Base-by-base conservation (phyloP, 2,888 invertebrate genomes). In the Coremacera marginata region DNA sequence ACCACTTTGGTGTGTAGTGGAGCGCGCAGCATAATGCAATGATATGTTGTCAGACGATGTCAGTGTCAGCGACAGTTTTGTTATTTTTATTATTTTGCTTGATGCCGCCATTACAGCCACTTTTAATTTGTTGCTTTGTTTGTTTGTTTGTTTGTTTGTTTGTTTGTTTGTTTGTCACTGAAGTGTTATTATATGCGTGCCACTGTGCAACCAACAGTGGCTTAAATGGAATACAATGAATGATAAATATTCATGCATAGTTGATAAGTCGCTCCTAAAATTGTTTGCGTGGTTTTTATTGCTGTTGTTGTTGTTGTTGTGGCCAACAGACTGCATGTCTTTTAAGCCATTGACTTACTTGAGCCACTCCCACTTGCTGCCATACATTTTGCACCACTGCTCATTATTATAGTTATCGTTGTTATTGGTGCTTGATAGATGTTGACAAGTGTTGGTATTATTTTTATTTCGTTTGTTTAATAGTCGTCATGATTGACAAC, bases 1-100 rank as follows among this genome's bases (percentile, higher is more conserved):
- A 68, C 49, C 68, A 68, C 68, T 68, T 68, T 68, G 68, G 68
- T 49, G 44, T 49, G 44, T 37, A 25, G 27, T 60, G 60, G 60
- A 60, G 60, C 27, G 14, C 44, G 44, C 14, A 44, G 7, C 44
- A 44, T 44, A 44, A 44, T 44, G 44, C 44, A 62, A 27, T 27
- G 62, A 62, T 16, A 27, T 27, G 25, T 25, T 16, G 62, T 27
- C 16, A 9, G 8, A 62, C 31, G 22, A 9, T 62, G 9, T 22
- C 22, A 16, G 27, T 62, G 25, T 14, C 19, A 16, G 25, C 1
- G 62, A 25, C 25, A 16, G 27, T 27, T 25, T 22, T 22, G 8
- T 27, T 62, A 1, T 60, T 19, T 60, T 25, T 25, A 25, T 25
- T 19, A 52, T 55, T 55, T 19, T 19, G 9, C 14, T 27, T 62